phyloP scores from a whole-genome alignment of 2,113 vertebrate genomes.

The Leucosticte australis region DNA sequence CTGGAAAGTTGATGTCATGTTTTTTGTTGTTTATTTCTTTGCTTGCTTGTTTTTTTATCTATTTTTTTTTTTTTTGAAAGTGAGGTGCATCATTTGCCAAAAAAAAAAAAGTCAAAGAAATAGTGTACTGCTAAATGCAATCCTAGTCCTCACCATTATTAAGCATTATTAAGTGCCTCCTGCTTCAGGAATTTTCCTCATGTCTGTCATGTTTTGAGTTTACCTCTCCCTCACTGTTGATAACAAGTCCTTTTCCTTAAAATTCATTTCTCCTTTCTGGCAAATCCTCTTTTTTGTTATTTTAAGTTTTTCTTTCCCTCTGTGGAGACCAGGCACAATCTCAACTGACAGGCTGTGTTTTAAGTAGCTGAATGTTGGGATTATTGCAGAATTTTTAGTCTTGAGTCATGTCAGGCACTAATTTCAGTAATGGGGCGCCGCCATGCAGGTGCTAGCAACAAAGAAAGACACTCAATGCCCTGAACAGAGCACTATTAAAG shows the following conservation, averaged over 20 bases:
- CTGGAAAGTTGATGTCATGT: rapidly evolving
- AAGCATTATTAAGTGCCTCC: not conserved
- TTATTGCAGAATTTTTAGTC: not conserved
- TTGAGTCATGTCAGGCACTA: not conserved
- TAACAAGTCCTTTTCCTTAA: not conserved
- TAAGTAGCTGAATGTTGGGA: not conserved
- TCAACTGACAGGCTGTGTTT: not conserved
- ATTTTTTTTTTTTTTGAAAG: not conserved
- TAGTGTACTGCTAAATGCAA: not conserved
- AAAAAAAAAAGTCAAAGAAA: not conserved
- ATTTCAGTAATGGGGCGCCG: not conserved
- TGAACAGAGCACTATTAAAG: not conserved
- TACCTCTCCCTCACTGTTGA: not conserved
- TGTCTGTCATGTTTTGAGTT: not conserved
- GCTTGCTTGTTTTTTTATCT: not conserved
- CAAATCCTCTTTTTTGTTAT: not conserved
- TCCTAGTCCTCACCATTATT: not conserved
- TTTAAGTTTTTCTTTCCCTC: not conserved
- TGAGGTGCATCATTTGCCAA: rapidly evolving
- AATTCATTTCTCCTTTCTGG: not conserved
- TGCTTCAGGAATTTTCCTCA: not conserved
- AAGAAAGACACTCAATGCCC: not conserved
- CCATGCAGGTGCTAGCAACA: not conserved
- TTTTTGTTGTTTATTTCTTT: not conserved
- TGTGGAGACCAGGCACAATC: not conserved